Base-by-base conservation (phyloP, 2,888 invertebrate species). In the Artemia sp. region DNA sequence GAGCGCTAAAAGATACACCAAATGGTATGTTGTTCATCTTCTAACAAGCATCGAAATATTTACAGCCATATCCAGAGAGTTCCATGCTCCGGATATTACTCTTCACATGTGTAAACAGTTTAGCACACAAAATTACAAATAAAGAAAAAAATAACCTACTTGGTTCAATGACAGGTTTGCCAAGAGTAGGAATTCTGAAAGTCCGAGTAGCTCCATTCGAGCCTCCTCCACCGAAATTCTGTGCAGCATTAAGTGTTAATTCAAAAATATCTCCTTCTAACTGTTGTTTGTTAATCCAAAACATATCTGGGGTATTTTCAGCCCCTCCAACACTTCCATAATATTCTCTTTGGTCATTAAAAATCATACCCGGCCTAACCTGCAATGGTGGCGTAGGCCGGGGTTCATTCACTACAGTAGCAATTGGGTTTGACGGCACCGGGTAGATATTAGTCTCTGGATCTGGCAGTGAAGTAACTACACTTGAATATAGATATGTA, bases 231-330 rank as follows among this genome's bases (percentile, higher is more conserved):
- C 87, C 87, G 0, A 88, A 87, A 2, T 90, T 90, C 77, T 92
- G 92, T 72, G 91, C 86, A 1, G 90, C 92, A 0, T 90, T 90
- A 0, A 92, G 87, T 0, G 91, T 91, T 0, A 92, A 87, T 75
- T 92, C 91, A 75, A 92, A 92, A 70, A 90, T 88, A 77, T 92
- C 91, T 10, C 76, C 10, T n/a, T 74, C 71, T 12, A 72, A 73
- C 19, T 38, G 52, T 58, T 24, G 70, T 71, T 51, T 70, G 67
- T 87, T 88, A 75, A 85, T 85, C 50, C 78, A 78, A 69, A 80
- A 79, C 72, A 80, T 79, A 38, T 79, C 64, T 77, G 80, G 72
- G 77, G 77, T 68, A 75, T 77, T 52, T 79, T 81, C 68, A n/a
- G 38, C 12, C 5, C 50, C 58, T 19, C 38, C 12, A 9, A 52